Evolutionary conservation across 2,888 invertebrate species (phyloP).

Genomic region (Phaonia tiefii): DNA sequence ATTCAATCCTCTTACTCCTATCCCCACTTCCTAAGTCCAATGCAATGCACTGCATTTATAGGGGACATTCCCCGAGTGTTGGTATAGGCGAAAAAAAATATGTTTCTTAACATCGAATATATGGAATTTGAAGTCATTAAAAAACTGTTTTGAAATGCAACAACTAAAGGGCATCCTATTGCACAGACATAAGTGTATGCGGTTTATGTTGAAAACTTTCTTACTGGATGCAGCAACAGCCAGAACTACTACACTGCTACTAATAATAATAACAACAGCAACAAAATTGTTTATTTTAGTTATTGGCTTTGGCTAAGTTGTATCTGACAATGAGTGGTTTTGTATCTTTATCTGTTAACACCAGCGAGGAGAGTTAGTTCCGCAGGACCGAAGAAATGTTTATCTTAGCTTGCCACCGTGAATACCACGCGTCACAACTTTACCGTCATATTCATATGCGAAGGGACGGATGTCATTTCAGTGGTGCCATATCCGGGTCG

Average conservation of each 20-base stretch:
- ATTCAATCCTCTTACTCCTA: no score
- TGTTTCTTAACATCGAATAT: background rate
- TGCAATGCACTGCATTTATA: no score
- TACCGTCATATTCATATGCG: no score
- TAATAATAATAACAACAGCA: conserved; percentile 15
- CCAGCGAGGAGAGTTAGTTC: background rate
- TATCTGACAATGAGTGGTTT: conserved; percentile 60
- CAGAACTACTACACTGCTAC: no score
- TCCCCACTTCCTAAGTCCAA: no score
- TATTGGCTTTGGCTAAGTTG: conserved; percentile 42
- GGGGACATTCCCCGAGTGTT: no score
- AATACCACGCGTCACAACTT: conserved; percentile 13
- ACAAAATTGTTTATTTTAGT: conserved; percentile 25
- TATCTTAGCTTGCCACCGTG: background rate
- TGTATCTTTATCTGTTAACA: conserved; percentile 33
- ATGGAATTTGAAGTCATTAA: background rate
- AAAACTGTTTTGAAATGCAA: no score
- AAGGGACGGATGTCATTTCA: no score
- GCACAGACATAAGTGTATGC: no score
- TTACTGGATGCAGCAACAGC: conserved; percentile 29
- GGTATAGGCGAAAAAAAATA: no score
- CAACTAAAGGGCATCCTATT: no score
- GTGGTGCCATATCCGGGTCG: no score
- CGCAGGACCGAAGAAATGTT: background rate
- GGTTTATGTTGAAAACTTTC: conserved; percentile 15